Conservation (phyloP, 2,888 invertebrate genomes). For the Lepidocyrtoides sp. region DNA sequence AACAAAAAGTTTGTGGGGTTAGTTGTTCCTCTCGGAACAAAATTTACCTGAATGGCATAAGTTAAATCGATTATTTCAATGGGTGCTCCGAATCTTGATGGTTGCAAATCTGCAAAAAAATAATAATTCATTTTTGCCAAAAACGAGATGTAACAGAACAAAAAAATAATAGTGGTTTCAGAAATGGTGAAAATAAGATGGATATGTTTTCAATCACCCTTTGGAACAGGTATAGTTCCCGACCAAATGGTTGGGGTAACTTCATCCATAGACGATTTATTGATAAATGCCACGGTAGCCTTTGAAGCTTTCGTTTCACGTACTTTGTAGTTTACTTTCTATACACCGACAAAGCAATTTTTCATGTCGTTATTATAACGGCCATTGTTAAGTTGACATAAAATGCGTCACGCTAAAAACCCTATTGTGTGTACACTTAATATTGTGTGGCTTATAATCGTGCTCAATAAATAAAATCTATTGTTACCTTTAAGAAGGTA, state of each 20-base stretch:
- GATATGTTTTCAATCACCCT: no score
- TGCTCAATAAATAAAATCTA: conserved; percentile 7
- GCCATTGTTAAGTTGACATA: neutral
- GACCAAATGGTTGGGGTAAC: conserved; percentile 80
- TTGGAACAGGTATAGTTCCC: conserved; percentile 77
- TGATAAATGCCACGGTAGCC: conserved; percentile 79
- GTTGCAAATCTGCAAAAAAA: conserved; percentile 80
- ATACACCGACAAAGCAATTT: conserved; percentile 27
- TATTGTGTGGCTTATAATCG: neutral
- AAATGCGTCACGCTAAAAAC: neutral
- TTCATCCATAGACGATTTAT: conserved; percentile 81
- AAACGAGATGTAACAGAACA: no score
- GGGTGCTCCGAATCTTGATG: conserved; percentile 79
- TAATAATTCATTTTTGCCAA: no score
- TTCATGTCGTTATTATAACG: conserved; percentile 4
- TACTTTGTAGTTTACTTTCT: conserved; percentile 82
- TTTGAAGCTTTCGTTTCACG: conserved; percentile 81
- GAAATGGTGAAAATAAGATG: no score
- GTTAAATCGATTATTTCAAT: conserved; percentile 80
- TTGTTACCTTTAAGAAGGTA: conserved; percentile 80
- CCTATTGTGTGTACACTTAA: neutral
- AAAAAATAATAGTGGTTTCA: no score
- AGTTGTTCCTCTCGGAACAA: no score
- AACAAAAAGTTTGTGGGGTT: no score
- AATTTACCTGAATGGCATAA: conserved; percentile 78